Base-by-base conservation (phyloP, 2,113 vertebrate genomes). In the Herpailurus yagouaroundi region DNA sequence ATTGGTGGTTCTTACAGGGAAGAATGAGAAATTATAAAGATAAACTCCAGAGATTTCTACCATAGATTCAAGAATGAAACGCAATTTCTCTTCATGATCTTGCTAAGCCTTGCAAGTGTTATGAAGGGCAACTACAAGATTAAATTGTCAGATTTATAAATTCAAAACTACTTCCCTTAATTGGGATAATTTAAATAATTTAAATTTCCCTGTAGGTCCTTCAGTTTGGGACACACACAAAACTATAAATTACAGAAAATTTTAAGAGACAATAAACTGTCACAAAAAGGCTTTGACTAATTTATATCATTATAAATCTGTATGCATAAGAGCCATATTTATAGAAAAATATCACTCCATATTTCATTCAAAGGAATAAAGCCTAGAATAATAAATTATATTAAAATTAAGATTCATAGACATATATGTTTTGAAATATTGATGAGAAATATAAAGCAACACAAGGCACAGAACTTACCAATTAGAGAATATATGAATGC, bases 11-110 rank as follows among this genome's bases (percentile, higher is more conserved):
- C 68, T 96, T 66, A 73, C 80, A 97, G 73, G 1, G 91, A 95
- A 89, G 27, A 96, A 96, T 33, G 55, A 95, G 68, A 97, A 95
- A 38, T 57, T 91, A 50, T 9, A 96, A 79, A 97, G 95, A 81
- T 45, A 96, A 98, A 92, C 86, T 64, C 57, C 48, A 98, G 97
- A 96, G 13, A 79, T 74, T 94, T 95, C 93, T 74, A 97, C 9
- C 36, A 18, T 13, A 23, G 87, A n/a, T 92, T 97, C 64, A 45
- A 94, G 21, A 77, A 48, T 50, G 1, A 93, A 97, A 85, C 45
- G 89, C 82, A 91, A 80, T 97, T 88, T 94, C 68, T 68, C 66
- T 73, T 76, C 25, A 29, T 25, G 31, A 95, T 87, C 33, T 45
- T 86, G 18, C 81, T 45, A 85, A 87, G 41, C 3, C 2, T 69